A percentile compares a stretch with the other conserved stretches of the same genome.
Evolutionary conservation across 2,113 vertebrate species (phyloP).

Genomic region (Sminthopsis crassicaudata): DNA sequence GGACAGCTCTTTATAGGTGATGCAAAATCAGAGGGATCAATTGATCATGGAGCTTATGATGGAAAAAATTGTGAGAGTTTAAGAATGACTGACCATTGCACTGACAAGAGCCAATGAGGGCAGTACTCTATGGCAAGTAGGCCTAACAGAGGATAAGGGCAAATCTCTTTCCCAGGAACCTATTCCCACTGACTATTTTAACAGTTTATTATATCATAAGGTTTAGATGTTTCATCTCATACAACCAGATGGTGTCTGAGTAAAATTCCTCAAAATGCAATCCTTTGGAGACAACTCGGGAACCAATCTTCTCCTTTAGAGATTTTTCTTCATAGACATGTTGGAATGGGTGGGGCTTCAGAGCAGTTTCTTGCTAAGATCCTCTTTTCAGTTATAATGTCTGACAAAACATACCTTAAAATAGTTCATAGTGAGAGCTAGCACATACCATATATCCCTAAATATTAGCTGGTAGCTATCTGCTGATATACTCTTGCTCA

Average conservation of each 20-base stretch:
- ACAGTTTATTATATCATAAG: too few relatives aligned
- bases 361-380: not conserved
- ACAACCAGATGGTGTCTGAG: not conserved
- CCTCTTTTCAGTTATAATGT: not conserved
- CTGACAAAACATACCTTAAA: not conserved
- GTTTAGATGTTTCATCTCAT: not conserved
- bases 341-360: not conserved
- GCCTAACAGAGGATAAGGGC: too few relatives aligned
- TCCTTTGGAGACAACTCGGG: not conserved
- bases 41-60: too few relatives aligned
- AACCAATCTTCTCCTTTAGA: not conserved
- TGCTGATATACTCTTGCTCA: too few relatives aligned
- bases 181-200: not conserved
- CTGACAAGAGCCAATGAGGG: too few relatives aligned
- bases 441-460: not conserved
- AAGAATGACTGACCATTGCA: too few relatives aligned
- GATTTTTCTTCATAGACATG: not conserved
- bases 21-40: too few relatives aligned
- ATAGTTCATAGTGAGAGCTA: not conserved
- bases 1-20: too few relatives aligned
- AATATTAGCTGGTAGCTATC: too few relatives aligned
- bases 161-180: not conserved
- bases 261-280: not conserved
- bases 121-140: too few relatives aligned
- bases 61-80: too few relatives aligned